These are phyloP conservation scores for Prosopocoilus inquinatus DNA, from an alignment of 2,888 invertebrate species.

Conservation along the genomic window DNA sequence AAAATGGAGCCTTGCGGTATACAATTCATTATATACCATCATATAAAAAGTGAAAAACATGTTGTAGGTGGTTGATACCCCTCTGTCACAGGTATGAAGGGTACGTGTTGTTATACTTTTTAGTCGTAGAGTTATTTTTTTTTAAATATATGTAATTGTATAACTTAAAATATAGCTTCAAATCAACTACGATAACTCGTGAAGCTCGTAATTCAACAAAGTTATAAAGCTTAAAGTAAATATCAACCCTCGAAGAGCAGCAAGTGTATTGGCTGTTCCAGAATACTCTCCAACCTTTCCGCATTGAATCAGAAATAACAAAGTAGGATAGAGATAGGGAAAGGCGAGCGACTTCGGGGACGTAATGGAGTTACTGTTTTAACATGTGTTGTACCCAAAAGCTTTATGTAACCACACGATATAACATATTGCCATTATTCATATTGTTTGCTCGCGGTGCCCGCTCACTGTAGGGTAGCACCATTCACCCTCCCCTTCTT, in stretches of 20 bases:
- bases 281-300: neutral
- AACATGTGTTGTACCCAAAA: neutral
- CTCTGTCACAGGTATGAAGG: too few relatives aligned
- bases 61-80: too few relatives aligned
- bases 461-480: too few relatives aligned
- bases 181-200: neutral
- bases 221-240: neutral
- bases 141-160: too few relatives aligned
- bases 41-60: too few relatives aligned
- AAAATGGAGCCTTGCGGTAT: too few relatives aligned
- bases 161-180: too few relatives aligned
- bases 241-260: neutral
- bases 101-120: too few relatives aligned
- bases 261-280: neutral
- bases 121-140: too few relatives aligned
- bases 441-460: neutral
- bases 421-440: slow-evolving; percentile 5
- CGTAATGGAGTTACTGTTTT: neutral
- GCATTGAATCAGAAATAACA: neutral
- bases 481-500: too few relatives aligned
- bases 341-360: neutral
- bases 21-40: too few relatives aligned
- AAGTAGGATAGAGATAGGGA: neutral
- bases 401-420: slow-evolving; percentile 1
- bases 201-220: neutral